Percentiles rank a stretch among this genome's conserved stretches.
Evolutionary conservation across 2,113 vertebrate genomes (phyloP).

Genomic region (Lycaon pictus): DNA sequence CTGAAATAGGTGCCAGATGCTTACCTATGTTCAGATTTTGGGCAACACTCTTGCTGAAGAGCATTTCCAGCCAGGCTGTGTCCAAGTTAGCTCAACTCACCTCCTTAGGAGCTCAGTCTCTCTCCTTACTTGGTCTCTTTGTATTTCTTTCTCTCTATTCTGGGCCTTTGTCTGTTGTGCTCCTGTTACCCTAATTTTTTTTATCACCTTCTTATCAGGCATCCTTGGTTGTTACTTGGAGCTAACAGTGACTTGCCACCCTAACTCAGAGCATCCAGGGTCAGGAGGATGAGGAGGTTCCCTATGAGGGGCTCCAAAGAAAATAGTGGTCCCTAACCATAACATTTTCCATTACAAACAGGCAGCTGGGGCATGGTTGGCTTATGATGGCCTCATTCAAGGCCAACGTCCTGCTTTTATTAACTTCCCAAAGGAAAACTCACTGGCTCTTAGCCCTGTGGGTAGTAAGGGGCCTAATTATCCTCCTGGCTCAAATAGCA

Average conservation of each 20-base stretch:
- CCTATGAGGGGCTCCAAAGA: conserved; percentile 51
- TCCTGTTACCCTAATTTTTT: conserved; percentile 50
- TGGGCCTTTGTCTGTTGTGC: conserved; percentile 65
- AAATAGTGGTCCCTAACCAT: conserved; percentile 57
- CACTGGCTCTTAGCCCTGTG: conserved; percentile 56
- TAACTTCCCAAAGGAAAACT: conserved; percentile 66
- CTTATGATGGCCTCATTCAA: conserved; percentile 61
- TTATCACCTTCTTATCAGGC: conserved; percentile 69
- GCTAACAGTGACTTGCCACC: conserved; percentile 66
- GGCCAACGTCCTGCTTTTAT: conserved; percentile 62
- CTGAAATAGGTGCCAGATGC: conserved; percentile 58
- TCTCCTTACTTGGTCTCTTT: conserved; percentile 51
- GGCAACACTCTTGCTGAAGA: conserved; percentile 66
- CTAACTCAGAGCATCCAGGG: conserved; percentile 54
- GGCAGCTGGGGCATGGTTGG: conserved; percentile 70
- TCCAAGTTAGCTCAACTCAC: conserved; percentile 45
- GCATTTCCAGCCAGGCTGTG: conserved; percentile 50
- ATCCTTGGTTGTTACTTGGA: conserved; percentile 54
- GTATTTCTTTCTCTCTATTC: conserved; percentile 31
- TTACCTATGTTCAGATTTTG: conserved; percentile 40
- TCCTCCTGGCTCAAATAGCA: conserved; percentile 38
- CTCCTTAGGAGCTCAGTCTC: conserved; percentile 54
- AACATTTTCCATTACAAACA: conserved; percentile 72
- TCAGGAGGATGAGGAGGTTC: conserved; percentile 64
- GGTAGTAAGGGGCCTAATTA: conserved; percentile 44